Evolutionary conservation across 2,888 invertebrate species (phyloP).

Genomic region (Galerucella pusilla): DNA sequence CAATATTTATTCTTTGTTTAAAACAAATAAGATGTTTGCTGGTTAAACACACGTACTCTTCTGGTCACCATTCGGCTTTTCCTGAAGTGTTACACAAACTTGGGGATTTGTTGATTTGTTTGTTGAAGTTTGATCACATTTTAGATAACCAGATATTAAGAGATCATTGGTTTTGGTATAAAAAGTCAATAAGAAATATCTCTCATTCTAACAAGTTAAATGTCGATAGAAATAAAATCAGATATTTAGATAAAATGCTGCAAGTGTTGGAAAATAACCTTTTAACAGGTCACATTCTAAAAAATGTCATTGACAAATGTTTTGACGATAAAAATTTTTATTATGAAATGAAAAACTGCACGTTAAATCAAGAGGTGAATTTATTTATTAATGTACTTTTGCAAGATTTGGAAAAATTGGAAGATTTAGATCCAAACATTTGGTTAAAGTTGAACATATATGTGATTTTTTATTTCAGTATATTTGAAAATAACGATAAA

Average conservation of each 20-base stretch:
- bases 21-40: conserved; percentile 80
- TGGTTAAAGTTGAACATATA: conserved; percentile 77
- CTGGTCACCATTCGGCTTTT: conserved; percentile 58
- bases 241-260: conserved; percentile 77
- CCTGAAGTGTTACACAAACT: conserved; percentile 68
- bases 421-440: conserved; percentile 68
- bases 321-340: conserved; percentile 56
- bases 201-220: conserved; percentile 72
- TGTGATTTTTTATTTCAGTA: conserved; percentile 74
- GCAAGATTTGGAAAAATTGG: conserved; percentile 72
- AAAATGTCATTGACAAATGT: conserved; percentile 62
- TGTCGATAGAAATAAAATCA: conserved; percentile 71
- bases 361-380: conserved; percentile 70
- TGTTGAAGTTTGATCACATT: conserved; percentile 77
- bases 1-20: conserved; percentile 77
- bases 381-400: conserved; percentile 74
- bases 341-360: conserved; percentile 59
- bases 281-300: conserved; percentile 78
- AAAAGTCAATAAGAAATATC: conserved; percentile 77
- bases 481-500: conserved; percentile 83
- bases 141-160: conserved; percentile 70
- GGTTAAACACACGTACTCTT: conserved; percentile 64
- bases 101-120: conserved; percentile 74
- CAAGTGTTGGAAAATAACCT: conserved; percentile 76
- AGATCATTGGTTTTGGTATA: conserved; percentile 82